Evolutionary conservation across 2,888 invertebrate genomes (phyloP), one percentile per base, ranked within the genome.

Genomic region (Eupithecia centaureata): DNA sequence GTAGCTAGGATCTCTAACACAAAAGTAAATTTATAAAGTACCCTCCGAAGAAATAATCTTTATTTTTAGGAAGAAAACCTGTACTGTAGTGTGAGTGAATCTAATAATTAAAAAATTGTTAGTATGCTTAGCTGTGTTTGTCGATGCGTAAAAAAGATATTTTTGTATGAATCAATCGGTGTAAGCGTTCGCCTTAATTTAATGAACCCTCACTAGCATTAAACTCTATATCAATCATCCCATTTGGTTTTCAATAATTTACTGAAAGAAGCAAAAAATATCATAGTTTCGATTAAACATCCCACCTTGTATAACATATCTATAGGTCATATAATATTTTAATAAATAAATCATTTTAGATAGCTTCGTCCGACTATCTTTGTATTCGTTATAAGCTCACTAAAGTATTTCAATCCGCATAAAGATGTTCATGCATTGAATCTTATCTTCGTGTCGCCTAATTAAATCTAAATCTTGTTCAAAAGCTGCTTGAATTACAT

Each of bases 261-360:
- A 56, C 15, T 30, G 30, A 28, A 30, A 54, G 4, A 18, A 57
- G 4, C 30, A 32, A 30, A n/a, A 57, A 18, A 32, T 57, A 57
- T 33, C 22, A 64, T 69, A 63, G 56, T 63, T 70, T 57, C 42
- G 58, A 83, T 84, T 85, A 83, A 77, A 78, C 72, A 74, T 77
- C 92, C 92, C 92, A 92, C 92, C 92, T 92, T 89, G 88, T 80
- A 77, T 90, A 90, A 86, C 88, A 87, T 91, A 89, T 85, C 81
- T 75, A 78, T 91, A 89, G 90, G 91, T 81, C 76, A 86, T 79
- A 57, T 75, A 74, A 72, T 73, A 61, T 67, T 63, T 68, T 69
- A n/a, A n/a, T n/a, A n/a, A n/a, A 63, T 68, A 61, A 73, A 72
- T 65, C 60, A 70, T 61, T 71, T 73, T 83, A 82, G 81, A 77